Conservation (phyloP, 2,797 vertebrate genomes). For the Sphenopsis melanotis region DNA sequence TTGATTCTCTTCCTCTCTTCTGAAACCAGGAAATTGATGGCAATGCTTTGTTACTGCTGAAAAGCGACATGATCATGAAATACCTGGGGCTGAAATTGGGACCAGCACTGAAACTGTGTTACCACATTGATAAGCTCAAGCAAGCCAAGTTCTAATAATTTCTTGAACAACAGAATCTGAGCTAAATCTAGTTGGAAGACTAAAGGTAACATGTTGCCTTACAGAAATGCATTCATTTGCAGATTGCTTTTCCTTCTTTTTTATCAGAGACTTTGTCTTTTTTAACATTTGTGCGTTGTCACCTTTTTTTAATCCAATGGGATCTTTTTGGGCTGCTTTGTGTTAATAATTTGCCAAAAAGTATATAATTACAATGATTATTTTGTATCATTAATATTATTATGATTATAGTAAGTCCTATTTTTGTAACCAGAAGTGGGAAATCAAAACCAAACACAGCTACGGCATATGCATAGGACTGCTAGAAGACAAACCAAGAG, state of each 20-base stretch:
- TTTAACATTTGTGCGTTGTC: conserved; percentile 42
- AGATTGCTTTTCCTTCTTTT: conserved; percentile 49
- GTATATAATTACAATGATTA: conserved; percentile 44
- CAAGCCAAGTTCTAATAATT: conserved; percentile 84
- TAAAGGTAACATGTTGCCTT: conserved; percentile 69
- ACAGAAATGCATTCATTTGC: conserved; percentile 37
- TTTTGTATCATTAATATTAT: conserved; percentile 59
- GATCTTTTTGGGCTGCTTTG: conserved; percentile 14
- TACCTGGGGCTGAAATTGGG: conserved; percentile 96
- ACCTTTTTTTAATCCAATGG: conserved; percentile 49
- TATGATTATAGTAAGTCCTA: conserved; percentile 47
- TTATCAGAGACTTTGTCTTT: conserved; percentile 58
- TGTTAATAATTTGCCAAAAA: conserved; percentile 64
- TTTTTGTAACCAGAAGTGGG: conserved; percentile 56
- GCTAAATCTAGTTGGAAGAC: conserved; percentile 1
- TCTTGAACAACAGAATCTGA: conserved; percentile 1
- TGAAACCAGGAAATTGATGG: conserved; percentile 90
- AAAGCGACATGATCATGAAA: conserved; percentile 98
- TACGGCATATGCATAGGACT: neutral
- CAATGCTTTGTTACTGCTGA: conserved; percentile 89
- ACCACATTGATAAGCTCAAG: conserved; percentile 95
- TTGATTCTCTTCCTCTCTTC: conserved; percentile 16
- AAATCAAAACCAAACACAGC: conserved; percentile 27
- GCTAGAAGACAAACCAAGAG: neutral
- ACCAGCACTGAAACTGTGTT: conserved; percentile 92